phyloP scores from a whole-genome alignment of 2,797 vertebrate species.

The Poeciliopsis infans region DNA sequence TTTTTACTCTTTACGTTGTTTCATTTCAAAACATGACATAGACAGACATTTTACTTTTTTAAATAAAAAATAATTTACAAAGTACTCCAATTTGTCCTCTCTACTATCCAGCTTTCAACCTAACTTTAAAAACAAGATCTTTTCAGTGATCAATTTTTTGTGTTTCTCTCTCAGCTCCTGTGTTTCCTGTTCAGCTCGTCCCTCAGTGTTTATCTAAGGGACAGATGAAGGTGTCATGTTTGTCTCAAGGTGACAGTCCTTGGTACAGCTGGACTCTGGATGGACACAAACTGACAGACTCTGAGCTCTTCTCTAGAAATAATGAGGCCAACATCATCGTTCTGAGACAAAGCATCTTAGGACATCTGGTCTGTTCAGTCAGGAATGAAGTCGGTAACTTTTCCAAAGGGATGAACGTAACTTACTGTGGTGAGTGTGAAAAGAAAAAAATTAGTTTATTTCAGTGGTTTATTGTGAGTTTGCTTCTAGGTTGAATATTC shows the following conservation, averaged over 20 bases:
- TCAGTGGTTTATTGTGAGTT: not conserved
- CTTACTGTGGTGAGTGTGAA: conserved; percentile 55
- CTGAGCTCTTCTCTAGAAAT: conserved; percentile 38
- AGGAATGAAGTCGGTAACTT: conserved; percentile 3
- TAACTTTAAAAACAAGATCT: too few relatives aligned
- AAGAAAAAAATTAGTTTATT: not conserved
- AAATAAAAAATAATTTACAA: too few relatives aligned
- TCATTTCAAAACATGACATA: not conserved
- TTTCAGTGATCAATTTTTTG: too few relatives aligned
- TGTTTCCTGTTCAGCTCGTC: not conserved
- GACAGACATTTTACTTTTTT: not conserved
- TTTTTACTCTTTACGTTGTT: not conserved
- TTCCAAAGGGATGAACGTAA: accelerated
- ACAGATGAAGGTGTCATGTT: conserved; percentile 50
- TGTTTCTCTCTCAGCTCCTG: not conserved
- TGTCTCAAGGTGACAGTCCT: conserved; percentile 53
- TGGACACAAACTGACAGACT: conserved; percentile 42
- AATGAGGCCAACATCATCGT: conserved; percentile 23
- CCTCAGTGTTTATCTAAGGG: conserved; percentile 10
- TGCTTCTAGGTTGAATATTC: not conserved
- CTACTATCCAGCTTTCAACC: too few relatives aligned
- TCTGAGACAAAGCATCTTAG: conserved; percentile 46
- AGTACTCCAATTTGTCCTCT: too few relatives aligned
- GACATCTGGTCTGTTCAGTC: conserved; percentile 52
- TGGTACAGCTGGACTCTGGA: conserved; percentile 66